A percentile compares a stretch with the other conserved stretches of the same genome.
Evolutionary conservation across 2,113 vertebrate genomes (phyloP).

Genomic region (Vulpes lagopus): DNA sequence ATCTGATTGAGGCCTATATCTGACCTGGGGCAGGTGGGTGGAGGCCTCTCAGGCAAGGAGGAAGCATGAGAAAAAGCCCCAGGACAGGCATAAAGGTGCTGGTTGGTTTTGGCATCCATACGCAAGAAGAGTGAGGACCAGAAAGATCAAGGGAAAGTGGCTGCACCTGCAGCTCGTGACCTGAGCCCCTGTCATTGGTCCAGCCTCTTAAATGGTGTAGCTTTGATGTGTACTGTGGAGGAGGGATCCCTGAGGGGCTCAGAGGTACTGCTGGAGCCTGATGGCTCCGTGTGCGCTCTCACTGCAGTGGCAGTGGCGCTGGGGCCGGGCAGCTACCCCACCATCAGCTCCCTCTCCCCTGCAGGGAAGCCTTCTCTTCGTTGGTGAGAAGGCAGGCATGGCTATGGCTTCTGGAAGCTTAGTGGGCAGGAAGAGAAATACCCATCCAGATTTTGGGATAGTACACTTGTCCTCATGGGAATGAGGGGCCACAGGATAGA

Average conservation of each 20-base stretch:
- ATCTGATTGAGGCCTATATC: neutral
- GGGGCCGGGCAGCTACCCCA: neutral
- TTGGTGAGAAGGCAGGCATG: conserved; percentile 86
- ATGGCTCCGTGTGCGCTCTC: neutral
- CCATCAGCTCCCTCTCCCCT: neutral
- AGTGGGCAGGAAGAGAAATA: conserved; percentile 89
- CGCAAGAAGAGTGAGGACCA: neutral
- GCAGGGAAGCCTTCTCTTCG: neutral
- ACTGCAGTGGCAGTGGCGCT: conserved; percentile 73
- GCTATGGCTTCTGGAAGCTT: conserved; percentile 88
- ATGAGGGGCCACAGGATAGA: neutral
- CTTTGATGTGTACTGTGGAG: conserved; percentile 70
- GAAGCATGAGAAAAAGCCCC: neutral
- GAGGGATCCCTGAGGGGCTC: neutral
- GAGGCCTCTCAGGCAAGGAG: neutral
- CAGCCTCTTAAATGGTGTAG: conserved; percentile 82
- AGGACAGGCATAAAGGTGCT: neutral
- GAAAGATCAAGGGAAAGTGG: neutral
- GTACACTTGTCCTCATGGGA: conserved; percentile 78
- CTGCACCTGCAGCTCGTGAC: conserved; percentile 81
- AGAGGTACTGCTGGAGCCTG: neutral
- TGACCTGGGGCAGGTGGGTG: neutral
- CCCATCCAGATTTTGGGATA: conserved; percentile 83
- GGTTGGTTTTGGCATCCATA: neutral
- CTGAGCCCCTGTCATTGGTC: conserved; percentile 79